These are phyloP conservation scores for Babyrousa celebensis DNA, from an alignment of 2,797 vertebrate species.

Conservation along the genomic window DNA sequence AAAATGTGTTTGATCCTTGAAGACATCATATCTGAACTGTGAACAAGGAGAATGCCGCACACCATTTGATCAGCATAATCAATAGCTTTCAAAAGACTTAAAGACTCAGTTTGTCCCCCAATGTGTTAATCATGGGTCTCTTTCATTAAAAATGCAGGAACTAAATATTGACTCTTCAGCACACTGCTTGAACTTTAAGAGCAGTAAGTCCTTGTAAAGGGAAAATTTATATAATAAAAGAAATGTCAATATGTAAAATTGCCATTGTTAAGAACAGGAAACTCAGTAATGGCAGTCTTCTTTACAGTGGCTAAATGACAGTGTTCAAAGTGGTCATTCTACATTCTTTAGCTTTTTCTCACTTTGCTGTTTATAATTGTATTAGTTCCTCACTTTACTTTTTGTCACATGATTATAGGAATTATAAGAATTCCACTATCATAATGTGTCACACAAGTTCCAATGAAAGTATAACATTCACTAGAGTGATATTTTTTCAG, in stretches of 20 bases:
- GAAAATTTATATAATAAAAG: constrained; percentile 19
- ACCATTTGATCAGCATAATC: not conserved
- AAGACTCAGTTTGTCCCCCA: not conserved
- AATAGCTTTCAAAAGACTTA: not conserved
- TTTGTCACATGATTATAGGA: not conserved
- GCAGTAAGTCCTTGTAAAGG: not conserved
- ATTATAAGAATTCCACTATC: not conserved
- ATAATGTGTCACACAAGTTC: not conserved
- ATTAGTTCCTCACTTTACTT: not conserved
- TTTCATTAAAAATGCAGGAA: constrained; percentile 46
- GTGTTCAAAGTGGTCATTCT: not conserved
- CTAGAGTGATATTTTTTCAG: not conserved
- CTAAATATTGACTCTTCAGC: constrained; percentile 1
- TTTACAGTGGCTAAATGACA: not conserved
- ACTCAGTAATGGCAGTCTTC: not conserved
- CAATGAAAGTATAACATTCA: not conserved
- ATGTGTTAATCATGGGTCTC: not conserved
- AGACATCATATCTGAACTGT: not conserved
- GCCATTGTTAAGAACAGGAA: not conserved
- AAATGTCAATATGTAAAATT: constrained; percentile 35
- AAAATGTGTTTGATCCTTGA: not conserved
- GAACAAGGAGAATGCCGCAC: not conserved
- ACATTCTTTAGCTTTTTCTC: not conserved
- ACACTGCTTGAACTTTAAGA: constrained; percentile 13
- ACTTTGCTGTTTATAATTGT: not conserved